These are phyloP conservation scores for Petrosia ficiformis DNA, from an alignment of 37 sponge, comb jelly and placozoan genomes.

Conservation along the genomic window DNA sequence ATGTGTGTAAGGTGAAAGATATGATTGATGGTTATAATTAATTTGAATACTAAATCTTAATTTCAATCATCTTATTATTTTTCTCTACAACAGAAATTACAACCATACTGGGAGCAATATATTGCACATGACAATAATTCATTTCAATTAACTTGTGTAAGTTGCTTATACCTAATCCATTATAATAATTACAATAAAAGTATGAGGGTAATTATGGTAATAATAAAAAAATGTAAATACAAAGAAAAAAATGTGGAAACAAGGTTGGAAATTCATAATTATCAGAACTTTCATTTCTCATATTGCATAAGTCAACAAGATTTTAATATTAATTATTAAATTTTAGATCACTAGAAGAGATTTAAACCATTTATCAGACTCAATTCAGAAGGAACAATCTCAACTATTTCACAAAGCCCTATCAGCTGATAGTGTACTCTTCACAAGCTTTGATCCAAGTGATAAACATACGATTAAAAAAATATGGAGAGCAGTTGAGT, in stretches of 20 bases:
- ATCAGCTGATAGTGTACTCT: not conserved
- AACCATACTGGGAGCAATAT: constrained; percentile 47
- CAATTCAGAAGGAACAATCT: not conserved
- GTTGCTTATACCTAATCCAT: no score
- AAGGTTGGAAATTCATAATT: no score
- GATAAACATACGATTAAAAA: not conserved
- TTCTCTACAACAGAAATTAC: constrained; percentile 25
- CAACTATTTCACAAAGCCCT: not conserved
- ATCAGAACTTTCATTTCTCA: no score
- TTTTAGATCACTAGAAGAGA: constrained; percentile 1
- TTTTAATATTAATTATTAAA: not conserved
- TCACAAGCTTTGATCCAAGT: not conserved
- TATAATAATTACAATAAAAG: no score
- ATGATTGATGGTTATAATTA: no score
- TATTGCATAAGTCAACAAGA: no score
- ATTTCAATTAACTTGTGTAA: constrained; percentile 13
- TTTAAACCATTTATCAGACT: not conserved
- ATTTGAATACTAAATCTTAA: no score
- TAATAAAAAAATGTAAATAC: no score
- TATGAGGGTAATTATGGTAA: no score
- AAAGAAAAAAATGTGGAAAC: no score
- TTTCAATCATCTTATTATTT: constrained; percentile 1
- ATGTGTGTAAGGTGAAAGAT: constrained; percentile 44
- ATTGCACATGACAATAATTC: constrained; percentile 24
- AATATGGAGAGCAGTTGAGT: constrained; percentile 50